Evolutionary conservation across 1,140 invertebrate genomes (phyloP).

Genomic region (Musca domestica): DNA sequence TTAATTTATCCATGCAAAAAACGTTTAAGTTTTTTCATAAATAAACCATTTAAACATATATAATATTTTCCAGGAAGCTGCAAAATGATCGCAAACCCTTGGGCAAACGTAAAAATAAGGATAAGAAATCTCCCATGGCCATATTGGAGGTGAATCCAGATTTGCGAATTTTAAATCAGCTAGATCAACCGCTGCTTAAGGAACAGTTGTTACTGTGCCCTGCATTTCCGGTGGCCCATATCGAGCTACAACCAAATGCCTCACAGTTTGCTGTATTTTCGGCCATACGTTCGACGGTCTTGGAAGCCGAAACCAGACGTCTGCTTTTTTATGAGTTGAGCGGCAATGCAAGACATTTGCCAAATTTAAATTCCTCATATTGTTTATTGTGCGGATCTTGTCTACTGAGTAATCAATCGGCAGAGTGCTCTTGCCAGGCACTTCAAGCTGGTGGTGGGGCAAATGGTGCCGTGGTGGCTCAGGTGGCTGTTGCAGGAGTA

Average conservation of each 20-base stretch:
- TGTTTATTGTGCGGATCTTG: constrained; percentile 46
- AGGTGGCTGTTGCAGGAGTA: constrained; percentile 17
- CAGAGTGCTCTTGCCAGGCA: constrained; percentile 48
- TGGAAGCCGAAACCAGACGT: constrained; percentile 50
- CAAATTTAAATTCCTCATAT: constrained; percentile 40
- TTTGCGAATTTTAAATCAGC: constrained; percentile 37
- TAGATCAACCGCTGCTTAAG: constrained; percentile 46
- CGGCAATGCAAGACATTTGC: constrained; percentile 25
- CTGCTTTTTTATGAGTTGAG: constrained; percentile 44
- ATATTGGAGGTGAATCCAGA: constrained; percentile 17
- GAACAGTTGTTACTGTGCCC: constrained; percentile 44
- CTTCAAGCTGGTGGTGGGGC: background rate
- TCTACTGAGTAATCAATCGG: constrained; percentile 38
- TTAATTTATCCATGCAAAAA: background rate
- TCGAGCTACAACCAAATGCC: constrained; percentile 51
- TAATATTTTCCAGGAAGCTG: constrained; percentile 35
- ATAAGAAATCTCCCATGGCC: constrained; percentile 44
- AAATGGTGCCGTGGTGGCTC: constrained; percentile 14
- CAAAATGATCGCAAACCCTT: constrained; percentile 46
- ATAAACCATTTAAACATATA: no score
- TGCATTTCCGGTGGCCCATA: constrained; percentile 44
- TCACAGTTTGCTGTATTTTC: constrained; percentile 54
- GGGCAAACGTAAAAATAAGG: constrained; percentile 49
- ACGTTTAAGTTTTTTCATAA: no score
- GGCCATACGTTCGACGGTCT: constrained; percentile 46